Evolutionary conservation across 1,140 invertebrate species (phyloP).

Genomic region (Caenorhabditis remanei): DNA sequence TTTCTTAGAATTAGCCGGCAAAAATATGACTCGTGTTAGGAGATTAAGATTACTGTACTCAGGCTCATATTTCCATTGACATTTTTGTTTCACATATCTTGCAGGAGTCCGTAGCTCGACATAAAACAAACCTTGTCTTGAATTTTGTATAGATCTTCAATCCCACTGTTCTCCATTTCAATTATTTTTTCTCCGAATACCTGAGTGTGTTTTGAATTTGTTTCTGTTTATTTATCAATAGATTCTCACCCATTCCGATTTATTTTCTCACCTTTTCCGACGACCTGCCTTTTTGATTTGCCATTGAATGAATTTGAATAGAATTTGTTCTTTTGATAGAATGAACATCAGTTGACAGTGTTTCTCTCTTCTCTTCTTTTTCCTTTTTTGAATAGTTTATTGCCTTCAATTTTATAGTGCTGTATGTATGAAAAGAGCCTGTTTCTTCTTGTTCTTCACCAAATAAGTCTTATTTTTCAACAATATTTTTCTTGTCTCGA

Average conservation of each 20-base stretch:
- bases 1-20: background rate
- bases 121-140: too few species aligned
- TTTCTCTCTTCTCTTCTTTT: background rate
- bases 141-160: background rate
- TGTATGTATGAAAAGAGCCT: background rate
- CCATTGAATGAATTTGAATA: constrained; percentile 1
- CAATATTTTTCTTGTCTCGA: too few species aligned
- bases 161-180: background rate
- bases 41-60: too few species aligned
- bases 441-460: too few species aligned
- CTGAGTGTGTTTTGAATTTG: background rate
- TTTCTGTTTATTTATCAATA: constrained; percentile 27
- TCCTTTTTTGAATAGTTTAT: background rate
- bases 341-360: constrained; percentile 18
- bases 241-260: constrained; percentile 17
- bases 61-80: too few species aligned
- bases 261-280: constrained; percentile 7
- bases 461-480: too few species aligned
- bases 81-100: too few species aligned
- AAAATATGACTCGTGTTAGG: too few species aligned
- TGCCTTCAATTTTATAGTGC: background rate
- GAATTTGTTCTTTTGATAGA: constrained; percentile 8
- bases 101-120: too few species aligned
- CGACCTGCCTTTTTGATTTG: constrained; percentile 1
- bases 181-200: constrained; percentile 1